phyloP scores from a whole-genome alignment of 2,113 vertebrate genomes.

The Corydoras maculifer region DNA sequence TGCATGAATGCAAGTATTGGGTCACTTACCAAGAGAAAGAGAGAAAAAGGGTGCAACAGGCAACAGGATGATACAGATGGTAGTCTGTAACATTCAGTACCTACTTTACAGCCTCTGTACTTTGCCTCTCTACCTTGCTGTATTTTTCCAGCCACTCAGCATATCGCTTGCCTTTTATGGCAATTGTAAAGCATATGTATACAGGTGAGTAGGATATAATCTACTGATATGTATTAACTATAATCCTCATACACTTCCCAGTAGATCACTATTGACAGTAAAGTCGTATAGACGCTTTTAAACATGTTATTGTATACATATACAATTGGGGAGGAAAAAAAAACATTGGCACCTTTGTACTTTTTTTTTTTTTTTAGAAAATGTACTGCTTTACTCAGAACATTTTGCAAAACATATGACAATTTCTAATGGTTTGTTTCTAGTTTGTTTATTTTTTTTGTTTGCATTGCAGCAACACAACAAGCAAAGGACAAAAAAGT shows the following conservation, averaged over 20 bases:
- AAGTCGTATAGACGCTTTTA: not conserved
- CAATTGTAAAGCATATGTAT: constrained; percentile 38
- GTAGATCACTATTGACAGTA: constrained; percentile 8
- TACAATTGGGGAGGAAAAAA: no score
- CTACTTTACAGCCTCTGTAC: constrained; percentile 47
- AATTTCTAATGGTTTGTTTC: no score
- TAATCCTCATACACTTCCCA: constrained; percentile 4
- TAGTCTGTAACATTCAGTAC: constrained; percentile 21
- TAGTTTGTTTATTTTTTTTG: no score
- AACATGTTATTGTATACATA: no score
- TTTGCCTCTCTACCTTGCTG: constrained; percentile 39
- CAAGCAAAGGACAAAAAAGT: no score
- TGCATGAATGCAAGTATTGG: constrained; percentile 4
- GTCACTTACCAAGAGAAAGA: constrained; percentile 42
- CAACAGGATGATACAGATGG: constrained; percentile 26
- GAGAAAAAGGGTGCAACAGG: constrained; percentile 23
- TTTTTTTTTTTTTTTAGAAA: no score
- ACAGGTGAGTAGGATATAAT: constrained; percentile 43
- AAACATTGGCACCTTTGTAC: no score
- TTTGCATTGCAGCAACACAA: no score
- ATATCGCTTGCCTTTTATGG: constrained; percentile 48
- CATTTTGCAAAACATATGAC: no score
- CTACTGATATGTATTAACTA: constrained; percentile 11
- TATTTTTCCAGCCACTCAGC: constrained; percentile 35
- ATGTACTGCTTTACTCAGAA: no score